Conservation (phyloP, 2,888 invertebrate species). For the Anorthoa munda region DNA sequence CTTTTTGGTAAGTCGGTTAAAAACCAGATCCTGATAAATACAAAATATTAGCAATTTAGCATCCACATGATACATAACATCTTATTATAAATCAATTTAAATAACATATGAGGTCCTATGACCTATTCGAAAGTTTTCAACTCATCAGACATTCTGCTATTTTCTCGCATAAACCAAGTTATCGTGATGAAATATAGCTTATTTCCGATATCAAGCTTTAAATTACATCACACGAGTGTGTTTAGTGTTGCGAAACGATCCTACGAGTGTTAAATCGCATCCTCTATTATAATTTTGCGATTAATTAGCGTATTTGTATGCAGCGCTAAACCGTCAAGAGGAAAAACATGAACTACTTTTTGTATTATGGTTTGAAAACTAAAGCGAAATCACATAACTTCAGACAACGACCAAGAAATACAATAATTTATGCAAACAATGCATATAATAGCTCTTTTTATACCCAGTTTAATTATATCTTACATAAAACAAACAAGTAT, state of each 20-base stretch:
- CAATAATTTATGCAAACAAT: constrained; percentile 20
- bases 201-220: constrained; percentile 26
- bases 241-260: constrained; percentile 39
- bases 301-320: constrained; percentile 28
- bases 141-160: constrained; percentile 14
- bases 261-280: constrained; percentile 16
- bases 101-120: constrained; percentile 32
- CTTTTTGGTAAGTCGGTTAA: too few species aligned
- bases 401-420: constrained; percentile 6
- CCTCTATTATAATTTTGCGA: constrained; percentile 32
- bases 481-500: constrained; percentile 59
- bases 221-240: constrained; percentile 26
- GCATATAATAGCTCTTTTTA: constrained; percentile 17
- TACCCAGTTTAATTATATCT: constrained; percentile 34
- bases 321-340: constrained; percentile 8
- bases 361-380: constrained; percentile 29
- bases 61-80: constrained; percentile 3
- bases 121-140: constrained; percentile 39
- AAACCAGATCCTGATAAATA: constrained; percentile 8
- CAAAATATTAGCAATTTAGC: neutral
- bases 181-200: constrained; percentile 23
- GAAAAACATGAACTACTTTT: constrained; percentile 10
- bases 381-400: constrained; percentile 21
- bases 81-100: constrained; percentile 44
- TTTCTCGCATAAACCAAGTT: constrained; percentile 27